These are phyloP conservation scores for Athene cunicularia DNA, from an alignment of 2,113 vertebrate species.

Conservation along the genomic window DNA sequence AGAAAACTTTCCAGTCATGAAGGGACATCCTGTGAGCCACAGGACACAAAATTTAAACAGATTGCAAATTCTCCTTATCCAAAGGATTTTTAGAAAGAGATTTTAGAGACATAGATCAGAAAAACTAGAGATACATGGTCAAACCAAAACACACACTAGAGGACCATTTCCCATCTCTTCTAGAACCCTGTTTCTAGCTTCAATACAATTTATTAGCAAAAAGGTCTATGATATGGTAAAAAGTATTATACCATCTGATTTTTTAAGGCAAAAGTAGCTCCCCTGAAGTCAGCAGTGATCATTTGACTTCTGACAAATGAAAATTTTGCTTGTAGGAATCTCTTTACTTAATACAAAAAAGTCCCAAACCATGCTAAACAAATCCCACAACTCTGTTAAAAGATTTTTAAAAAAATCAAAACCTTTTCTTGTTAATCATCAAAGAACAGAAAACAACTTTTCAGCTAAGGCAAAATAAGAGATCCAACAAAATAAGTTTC, in stretches of 20 bases:
- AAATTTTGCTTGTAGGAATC: neutral
- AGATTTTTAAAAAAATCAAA: neutral
- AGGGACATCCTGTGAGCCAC: neutral
- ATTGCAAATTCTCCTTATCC: neutral
- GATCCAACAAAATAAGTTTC: neutral
- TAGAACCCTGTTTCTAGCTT: neutral
- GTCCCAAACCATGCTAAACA: neutral
- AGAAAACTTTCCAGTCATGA: neutral
- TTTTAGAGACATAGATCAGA: neutral
- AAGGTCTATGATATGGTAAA: neutral
- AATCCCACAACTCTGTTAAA: rapidly evolving
- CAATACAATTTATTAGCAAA: neutral
- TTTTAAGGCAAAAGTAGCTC: neutral
- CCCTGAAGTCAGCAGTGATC: neutral
- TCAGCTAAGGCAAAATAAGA: neutral
- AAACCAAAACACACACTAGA: neutral
- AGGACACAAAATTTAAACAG: neutral
- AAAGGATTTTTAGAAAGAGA: neutral
- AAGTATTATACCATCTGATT: neutral
- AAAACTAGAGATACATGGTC: neutral
- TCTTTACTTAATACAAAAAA: neutral
- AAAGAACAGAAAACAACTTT: neutral
- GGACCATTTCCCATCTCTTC: neutral
- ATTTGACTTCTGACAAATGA: neutral
- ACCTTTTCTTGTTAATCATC: neutral